These are phyloP conservation scores for Leucoraja ocellata DNA, from an alignment of 2,797 vertebrate species.

Conservation along the genomic window DNA sequence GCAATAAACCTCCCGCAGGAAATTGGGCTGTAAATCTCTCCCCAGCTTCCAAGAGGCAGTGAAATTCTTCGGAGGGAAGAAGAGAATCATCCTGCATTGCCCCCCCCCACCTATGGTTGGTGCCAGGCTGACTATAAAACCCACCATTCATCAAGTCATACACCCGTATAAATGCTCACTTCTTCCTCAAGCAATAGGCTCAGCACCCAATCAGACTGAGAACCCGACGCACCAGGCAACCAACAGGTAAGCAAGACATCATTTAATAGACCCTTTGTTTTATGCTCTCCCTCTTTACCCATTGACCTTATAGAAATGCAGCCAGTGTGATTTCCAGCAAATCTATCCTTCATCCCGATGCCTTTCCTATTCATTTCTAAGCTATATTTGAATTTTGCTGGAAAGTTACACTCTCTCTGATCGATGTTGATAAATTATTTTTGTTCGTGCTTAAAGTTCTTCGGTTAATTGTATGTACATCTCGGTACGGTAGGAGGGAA, in stretches of 20 bases:
- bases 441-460: background rate
- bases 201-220: background rate
- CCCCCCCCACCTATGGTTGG: background rate
- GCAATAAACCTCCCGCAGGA: conserved; percentile 5
- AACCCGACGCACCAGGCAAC: no score
- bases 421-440: background rate
- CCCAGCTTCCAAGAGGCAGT: background rate
- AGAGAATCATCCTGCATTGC: background rate
- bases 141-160: no score
- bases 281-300: background rate
- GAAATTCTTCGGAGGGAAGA: background rate
- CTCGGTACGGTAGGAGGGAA: background rate
- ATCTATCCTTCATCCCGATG: background rate
- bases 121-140: conserved; percentile 26
- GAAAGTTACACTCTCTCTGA: background rate
- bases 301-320: background rate
- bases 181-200: background rate
- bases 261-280: no score
- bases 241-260: background rate
- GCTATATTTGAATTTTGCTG: background rate
- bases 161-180: background rate
- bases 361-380: no score
- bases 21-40: background rate
- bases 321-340: background rate
- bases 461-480: background rate